Base-by-base conservation (phyloP, 2,888 invertebrate genomes). In the Thelaira solivaga region DNA sequence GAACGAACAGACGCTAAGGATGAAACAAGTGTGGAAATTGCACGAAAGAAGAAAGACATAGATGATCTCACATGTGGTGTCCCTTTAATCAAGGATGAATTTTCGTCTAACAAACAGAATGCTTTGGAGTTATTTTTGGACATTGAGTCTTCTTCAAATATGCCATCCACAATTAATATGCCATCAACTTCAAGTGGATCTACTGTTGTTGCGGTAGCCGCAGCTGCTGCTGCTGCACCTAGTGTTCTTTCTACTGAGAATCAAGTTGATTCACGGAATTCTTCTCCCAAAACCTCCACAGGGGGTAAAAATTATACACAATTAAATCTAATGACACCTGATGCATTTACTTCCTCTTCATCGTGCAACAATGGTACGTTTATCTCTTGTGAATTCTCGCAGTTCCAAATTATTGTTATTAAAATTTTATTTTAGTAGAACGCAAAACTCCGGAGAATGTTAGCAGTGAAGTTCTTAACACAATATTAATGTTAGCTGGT, bases 311-410 rank as follows among this genome's bases (percentile, higher is more conserved):
- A 76, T 20, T 90, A 86, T 74, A 86, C 89, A 8, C 90, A 90
- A 26, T 89, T 95, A 22, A 95, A 93, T 84, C 90, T 96, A 24
- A 95, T 96, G 93, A 96, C 96, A 0, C 96, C 97, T 0, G 96
- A 96, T 85, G 96, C 95, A 16, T 97, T 97, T 82, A 92, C 92
- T 78, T 91, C 92, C 1, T 78, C 80, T 31, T 59, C 92, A 1
- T 77, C 80, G 26, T 22, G 69, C 13, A 76, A 41, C 59, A 69
- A 41, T 29, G 81, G 80, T 82, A 68, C 7, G 36, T 16, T 36
- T 53, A 8, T 1, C 6, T 10, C 20, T 47, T 39, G 24, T 8
- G n/a, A n/a, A n/a, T n/a, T n/a, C n/a, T 22, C n/a, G 4, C 10
- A 43, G 8, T 29, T 10, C 4, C n/a, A n/a, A n/a, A n/a, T n/a